Evolutionary conservation across 1,140 invertebrate species (phyloP).

Genomic region (Ceratina japonica): DNA sequence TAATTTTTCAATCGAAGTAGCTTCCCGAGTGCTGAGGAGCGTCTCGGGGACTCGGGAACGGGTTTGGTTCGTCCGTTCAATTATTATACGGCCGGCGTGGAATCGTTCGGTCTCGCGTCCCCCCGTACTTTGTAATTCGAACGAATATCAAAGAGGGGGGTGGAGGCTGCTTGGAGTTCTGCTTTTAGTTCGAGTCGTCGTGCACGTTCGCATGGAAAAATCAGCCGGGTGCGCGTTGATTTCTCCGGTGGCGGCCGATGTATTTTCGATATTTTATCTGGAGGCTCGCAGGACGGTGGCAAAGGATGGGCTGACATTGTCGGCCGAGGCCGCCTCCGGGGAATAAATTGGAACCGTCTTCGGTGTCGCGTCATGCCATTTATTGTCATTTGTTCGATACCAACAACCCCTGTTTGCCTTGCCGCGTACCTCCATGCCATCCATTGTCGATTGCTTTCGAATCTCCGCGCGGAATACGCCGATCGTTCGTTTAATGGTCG

Average conservation of each 20-base stretch:
- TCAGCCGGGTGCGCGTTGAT: constrained; percentile 27
- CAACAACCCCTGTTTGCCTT: constrained; percentile 54
- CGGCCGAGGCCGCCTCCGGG: constrained; percentile 48
- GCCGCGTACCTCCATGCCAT: constrained; percentile 39
- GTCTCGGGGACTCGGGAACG: not conserved
- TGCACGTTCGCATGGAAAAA: constrained; percentile 20
- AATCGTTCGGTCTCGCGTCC: not conserved
- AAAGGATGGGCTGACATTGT: constrained; percentile 45
- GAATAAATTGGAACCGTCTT: constrained; percentile 75
- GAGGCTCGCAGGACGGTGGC: constrained; percentile 26
- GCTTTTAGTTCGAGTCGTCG: not conserved
- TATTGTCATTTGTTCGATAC: constrained; percentile 75
- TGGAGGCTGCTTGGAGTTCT: not conserved
- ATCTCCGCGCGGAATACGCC: constrained; percentile 28
- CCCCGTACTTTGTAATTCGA: not conserved
- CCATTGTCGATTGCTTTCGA: constrained; percentile 47
- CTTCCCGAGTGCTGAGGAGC: not conserved
- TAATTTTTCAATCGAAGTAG: not conserved
- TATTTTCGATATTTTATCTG: constrained; percentile 68
- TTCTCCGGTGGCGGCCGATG: constrained; percentile 54
- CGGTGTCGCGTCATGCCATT: constrained; percentile 68
- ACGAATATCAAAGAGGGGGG: constrained; percentile 9
- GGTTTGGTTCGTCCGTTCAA: not conserved
- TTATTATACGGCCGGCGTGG: not conserved
- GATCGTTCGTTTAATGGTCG: constrained; percentile 33